phyloP scores from a whole-genome alignment of 2,113 vertebrate species.

The Seriola rivoliana region DNA sequence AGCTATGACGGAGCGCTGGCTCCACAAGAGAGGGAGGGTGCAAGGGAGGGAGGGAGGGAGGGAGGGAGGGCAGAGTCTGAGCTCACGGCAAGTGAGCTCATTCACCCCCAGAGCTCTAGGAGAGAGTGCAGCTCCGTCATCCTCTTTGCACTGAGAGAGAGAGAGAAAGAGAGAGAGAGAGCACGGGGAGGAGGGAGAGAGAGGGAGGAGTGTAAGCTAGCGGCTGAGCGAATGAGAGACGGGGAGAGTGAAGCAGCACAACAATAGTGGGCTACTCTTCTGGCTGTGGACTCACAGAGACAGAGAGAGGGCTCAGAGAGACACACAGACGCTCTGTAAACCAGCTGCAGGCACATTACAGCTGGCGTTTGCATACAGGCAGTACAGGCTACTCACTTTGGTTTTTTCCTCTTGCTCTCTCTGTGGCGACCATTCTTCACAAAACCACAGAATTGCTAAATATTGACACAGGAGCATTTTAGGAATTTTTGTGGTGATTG shows the following conservation, averaged over 20 bases:
- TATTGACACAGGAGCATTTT: slow-evolving; percentile 53
- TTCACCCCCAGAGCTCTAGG: slow-evolving; percentile 77
- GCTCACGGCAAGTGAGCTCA: slow-evolving; percentile 85
- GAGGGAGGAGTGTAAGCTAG: slow-evolving; percentile 73
- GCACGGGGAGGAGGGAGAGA: slow-evolving; percentile 53
- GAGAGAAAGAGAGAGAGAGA: slow-evolving; percentile 55
- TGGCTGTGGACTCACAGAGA: slow-evolving; percentile 80
- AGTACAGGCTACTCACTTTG: slow-evolving; percentile 34
- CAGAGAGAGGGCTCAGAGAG: slow-evolving; percentile 67
- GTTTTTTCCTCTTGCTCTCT: slow-evolving; percentile 35
- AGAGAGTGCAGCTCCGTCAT: slow-evolving; percentile 80
- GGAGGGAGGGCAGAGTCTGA: slow-evolving; percentile 69
- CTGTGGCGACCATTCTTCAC: slow-evolving; percentile 35
- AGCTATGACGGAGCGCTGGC: slow-evolving; percentile 88
- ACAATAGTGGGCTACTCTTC: slow-evolving; percentile 86
- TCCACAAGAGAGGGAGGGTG: slow-evolving; percentile 76
- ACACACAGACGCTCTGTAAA: slow-evolving; percentile 63
- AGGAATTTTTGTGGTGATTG: slow-evolving; percentile 65
- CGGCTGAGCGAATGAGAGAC: slow-evolving; percentile 77
- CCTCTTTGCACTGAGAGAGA: slow-evolving; percentile 66
- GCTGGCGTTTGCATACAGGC: slow-evolving; percentile 55
- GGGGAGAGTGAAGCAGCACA: slow-evolving; percentile 76
- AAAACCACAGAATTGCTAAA: slow-evolving; percentile 47
- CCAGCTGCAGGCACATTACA: slow-evolving; percentile 72
- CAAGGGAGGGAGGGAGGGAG: slow-evolving; percentile 27